These are phyloP conservation scores for Etheostoma cragini DNA, from an alignment of 2,113 vertebrate species.

Conservation along the genomic window DNA sequence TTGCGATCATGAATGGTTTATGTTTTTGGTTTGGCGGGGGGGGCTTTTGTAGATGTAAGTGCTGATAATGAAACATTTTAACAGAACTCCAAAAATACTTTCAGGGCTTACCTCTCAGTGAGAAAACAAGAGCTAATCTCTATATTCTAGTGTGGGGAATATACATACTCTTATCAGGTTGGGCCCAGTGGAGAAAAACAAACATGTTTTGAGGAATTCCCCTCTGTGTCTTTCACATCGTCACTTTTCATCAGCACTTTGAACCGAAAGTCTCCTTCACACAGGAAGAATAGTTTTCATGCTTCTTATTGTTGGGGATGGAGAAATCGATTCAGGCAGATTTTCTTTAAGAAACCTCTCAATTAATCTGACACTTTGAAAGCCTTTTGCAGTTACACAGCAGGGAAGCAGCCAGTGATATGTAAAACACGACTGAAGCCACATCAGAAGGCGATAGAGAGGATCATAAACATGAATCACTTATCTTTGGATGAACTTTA, in stretches of 20 bases:
- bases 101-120: slow-evolving; percentile 34
- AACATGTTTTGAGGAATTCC: slow-evolving; percentile 57
- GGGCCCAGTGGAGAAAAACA: slow-evolving; percentile 48
- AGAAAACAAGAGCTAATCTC: slow-evolving; percentile 54
- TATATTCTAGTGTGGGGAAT: slow-evolving; percentile 45
- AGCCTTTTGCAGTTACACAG: slow-evolving; percentile 36
- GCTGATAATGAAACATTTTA: slow-evolving; percentile 53
- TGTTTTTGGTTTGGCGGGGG: slow-evolving; percentile 32
- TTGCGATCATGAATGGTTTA: slow-evolving; percentile 16
- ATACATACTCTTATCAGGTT: slow-evolving; percentile 74
- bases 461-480: slow-evolving; percentile 45
- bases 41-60: slow-evolving; percentile 36
- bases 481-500: slow-evolving; percentile 51
- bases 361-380: slow-evolving; percentile 73
- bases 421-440: slow-evolving; percentile 56
- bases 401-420: slow-evolving; percentile 31
- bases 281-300: background rate
- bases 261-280: slow-evolving; percentile 32
- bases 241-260: slow-evolving; percentile 35
- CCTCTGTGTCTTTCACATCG: slow-evolving; percentile 37
- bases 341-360: slow-evolving; percentile 34
- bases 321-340: slow-evolving; percentile 31
- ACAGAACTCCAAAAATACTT: slow-evolving; percentile 40
- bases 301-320: slow-evolving; percentile 30
- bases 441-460: slow-evolving; percentile 40